Evolutionary conservation across 2,888 invertebrate genomes (phyloP).

Genomic region (Mantis religiosa): DNA sequence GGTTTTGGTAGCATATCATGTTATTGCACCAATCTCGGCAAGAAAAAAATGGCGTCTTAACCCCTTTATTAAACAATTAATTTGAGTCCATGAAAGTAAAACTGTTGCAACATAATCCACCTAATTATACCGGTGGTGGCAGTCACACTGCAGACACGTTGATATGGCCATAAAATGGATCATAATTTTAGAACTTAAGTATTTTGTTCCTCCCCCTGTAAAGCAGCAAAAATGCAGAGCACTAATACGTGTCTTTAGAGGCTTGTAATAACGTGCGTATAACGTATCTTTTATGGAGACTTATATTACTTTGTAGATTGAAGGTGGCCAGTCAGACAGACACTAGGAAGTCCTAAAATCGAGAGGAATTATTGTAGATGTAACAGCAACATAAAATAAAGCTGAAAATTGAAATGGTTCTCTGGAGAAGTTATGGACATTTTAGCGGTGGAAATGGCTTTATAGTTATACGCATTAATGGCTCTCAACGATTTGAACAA

Average conservation of each 20-base stretch:
- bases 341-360: neutral
- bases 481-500: neutral
- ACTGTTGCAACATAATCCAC: neutral
- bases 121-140: conserved; percentile 20
- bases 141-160: neutral
- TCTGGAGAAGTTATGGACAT: neutral
- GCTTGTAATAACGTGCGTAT: conserved; percentile 6
- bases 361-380: neutral
- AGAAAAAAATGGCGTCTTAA: neutral
- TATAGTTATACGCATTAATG: neutral
- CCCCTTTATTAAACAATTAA: conserved; percentile 26
- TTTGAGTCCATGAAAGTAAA: neutral
- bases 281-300: conserved; percentile 17
- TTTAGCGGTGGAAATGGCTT: neutral
- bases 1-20: too few relatives aligned
- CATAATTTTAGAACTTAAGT: neutral
- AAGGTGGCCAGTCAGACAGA: neutral
- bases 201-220: neutral
- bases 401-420: conserved; percentile 9
- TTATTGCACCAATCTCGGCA: too few relatives aligned
- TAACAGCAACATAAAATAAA: conserved; percentile 9
- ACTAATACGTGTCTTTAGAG: conserved; percentile 5
- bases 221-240: conserved; percentile 1
- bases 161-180: conserved; percentile 14
- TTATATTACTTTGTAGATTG: conserved; percentile 16